phyloP scores from a whole-genome alignment of 2,888 invertebrate species.

The Dorcus parallelipipedus region DNA sequence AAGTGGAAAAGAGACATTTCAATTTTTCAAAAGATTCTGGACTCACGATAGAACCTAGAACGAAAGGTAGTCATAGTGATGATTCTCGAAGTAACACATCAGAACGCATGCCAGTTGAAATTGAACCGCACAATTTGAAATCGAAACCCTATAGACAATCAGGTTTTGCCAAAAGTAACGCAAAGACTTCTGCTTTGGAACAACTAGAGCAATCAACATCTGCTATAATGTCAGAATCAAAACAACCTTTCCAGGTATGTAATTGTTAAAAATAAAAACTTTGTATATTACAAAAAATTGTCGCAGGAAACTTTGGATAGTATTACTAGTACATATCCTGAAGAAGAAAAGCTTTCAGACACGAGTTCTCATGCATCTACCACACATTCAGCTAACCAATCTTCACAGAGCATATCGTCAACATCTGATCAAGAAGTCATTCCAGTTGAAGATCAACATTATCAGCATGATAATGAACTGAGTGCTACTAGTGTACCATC shows the following conservation, averaged over 20 bases:
- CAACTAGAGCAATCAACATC: conserved; percentile 44
- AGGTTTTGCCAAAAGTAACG: conserved; percentile 16
- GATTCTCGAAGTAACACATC: conserved; percentile 11
- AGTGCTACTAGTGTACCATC: conserved; percentile 8
- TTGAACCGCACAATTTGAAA: conserved; percentile 5
- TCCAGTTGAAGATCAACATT: conserved; percentile 16
- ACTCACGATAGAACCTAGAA: conserved; percentile 10
- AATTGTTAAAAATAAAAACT: not conserved
- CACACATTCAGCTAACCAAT: conserved; percentile 17
- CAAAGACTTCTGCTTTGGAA: conserved; percentile 35
- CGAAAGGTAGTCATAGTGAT: conserved; percentile 4
- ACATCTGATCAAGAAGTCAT: conserved; percentile 19
- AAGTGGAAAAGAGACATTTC: conserved; percentile 15
- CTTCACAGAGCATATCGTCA: conserved; percentile 19
- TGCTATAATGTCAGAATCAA: conserved; percentile 39
- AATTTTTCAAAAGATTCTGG: conserved; percentile 14
- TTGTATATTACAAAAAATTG: not conserved
- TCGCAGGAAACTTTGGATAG: conserved; percentile 45
- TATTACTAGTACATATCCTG: conserved; percentile 41
- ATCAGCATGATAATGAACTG: conserved; percentile 12
- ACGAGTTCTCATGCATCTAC: conserved; percentile 13
- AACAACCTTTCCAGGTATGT: conserved; percentile 44
- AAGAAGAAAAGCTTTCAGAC: conserved; percentile 23
- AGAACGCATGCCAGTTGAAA: conserved; percentile 8
- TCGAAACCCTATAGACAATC: conserved; percentile 25